A percentile compares a stretch with the other conserved stretches of the same genome.
These are phyloP conservation scores for rat (Rattus norvegicus) DNA, from an alignment of 2,113 vertebrate genomes.

Conservation along the genomic window GRCr8 NC_086019.1:189992501-189993000, in stretches of 20 bases:
- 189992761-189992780: rapidly evolving
- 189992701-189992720: neutral
- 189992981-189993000: neutral
- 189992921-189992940: neutral
- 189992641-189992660: neutral
- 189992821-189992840: neutral
- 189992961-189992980: neutral
- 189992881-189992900: neutral
- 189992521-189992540: neutral
- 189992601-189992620: rapidly evolving
- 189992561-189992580: neutral
- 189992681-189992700: neutral
- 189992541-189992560: neutral
- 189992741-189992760: neutral
- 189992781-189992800: neutral
- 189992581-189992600: neutral
- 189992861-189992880: neutral
- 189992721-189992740: neutral
- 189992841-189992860: neutral
- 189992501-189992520: neutral
- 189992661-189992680: slow-evolving; percentile 30
- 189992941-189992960: neutral
- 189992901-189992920: neutral
- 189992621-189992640: neutral
- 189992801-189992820: neutral